These are phyloP conservation scores for Ectemnius continuus DNA, from an alignment of 2,888 invertebrate species.

Conservation along the genomic window DNA sequence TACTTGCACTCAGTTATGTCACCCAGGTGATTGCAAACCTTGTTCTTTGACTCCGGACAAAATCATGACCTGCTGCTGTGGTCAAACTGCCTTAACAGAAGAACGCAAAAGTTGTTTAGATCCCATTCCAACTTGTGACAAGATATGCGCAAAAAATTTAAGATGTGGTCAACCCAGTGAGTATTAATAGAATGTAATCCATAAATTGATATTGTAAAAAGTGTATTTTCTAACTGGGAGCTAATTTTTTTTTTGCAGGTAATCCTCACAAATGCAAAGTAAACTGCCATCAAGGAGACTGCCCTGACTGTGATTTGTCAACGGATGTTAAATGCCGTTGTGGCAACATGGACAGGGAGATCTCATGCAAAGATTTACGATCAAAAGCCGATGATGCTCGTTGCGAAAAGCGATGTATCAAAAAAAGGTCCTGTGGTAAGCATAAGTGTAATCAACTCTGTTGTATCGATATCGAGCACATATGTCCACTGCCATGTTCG, in stretches of 20 bases:
- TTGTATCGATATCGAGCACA: conserved; percentile 92
- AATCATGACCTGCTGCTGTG: conserved; percentile 88
- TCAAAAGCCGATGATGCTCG: conserved; percentile 86
- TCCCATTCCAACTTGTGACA: conserved; percentile 89
- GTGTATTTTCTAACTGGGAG: neutral
- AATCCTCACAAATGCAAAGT: conserved; percentile 85
- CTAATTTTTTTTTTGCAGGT: conserved; percentile 64
- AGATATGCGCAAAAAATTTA: conserved; percentile 78
- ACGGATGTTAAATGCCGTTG: conserved; percentile 91
- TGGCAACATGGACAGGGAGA: conserved; percentile 89
- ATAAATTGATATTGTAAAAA: too few relatives aligned
- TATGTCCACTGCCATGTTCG: conserved; percentile 90
- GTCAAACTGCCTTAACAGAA: conserved; percentile 81
- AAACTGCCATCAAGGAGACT: conserved; percentile 85
- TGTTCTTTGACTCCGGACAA: conserved; percentile 83
- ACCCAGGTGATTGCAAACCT: conserved; percentile 83
- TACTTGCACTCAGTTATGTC: conserved; percentile 84
- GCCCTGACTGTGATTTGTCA: conserved; percentile 87
- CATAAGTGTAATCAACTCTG: conserved; percentile 95
- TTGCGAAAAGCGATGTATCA: conserved; percentile 94
- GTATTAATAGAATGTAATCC: conserved; percentile 24
- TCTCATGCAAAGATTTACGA: conserved; percentile 86
- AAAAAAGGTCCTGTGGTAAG: conserved; percentile 90
- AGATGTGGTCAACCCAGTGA: conserved; percentile 77
- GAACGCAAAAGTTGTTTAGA: conserved; percentile 87